Percentiles rank a stretch among this genome's conserved stretches.
phyloP scores from a whole-genome alignment of 2,888 invertebrate species.

The Spilosoma lubricipeda region DNA sequence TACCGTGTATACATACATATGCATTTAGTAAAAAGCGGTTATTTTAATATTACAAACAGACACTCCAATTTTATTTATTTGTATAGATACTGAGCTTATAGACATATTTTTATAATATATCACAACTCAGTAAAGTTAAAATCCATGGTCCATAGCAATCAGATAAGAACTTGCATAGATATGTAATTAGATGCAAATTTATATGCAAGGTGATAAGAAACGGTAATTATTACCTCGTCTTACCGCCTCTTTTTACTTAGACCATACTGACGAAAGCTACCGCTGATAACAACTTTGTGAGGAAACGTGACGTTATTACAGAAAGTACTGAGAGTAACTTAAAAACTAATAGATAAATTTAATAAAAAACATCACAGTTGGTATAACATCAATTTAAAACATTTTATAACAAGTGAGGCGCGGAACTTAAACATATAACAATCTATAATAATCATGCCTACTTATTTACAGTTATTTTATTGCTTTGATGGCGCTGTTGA shows the following conservation, averaged over 20 bases:
- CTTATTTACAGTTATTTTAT: background rate
- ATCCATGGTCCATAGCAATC: background rate
- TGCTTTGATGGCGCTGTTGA: no score
- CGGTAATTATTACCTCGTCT: background rate
- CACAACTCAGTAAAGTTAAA: no score
- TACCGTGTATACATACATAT: no score
- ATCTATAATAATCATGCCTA: background rate
- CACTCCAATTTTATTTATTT: no score
- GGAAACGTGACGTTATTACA: slow-evolving; percentile 46
- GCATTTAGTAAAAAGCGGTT: no score
- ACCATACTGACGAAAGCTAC: slow-evolving; percentile 38
- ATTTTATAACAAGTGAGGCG: background rate
- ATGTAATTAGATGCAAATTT: background rate
- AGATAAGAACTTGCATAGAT: background rate
- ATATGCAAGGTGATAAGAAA: background rate
- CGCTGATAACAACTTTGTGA: slow-evolving; percentile 53
- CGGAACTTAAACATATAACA: background rate
- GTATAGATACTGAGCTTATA: no score
- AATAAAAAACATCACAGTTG: slow-evolving; percentile 27
- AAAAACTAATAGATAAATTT: slow-evolving; percentile 29
- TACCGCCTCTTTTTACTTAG: slow-evolving; percentile 37
- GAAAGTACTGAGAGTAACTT: slow-evolving; percentile 20
- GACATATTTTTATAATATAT: no score
- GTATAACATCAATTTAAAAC: slow-evolving; percentile 13
- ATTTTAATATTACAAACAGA: no score